Percentiles rank a stretch among this genome's conserved stretches.
Evolutionary conservation across 2,888 invertebrate genomes (phyloP).

Genomic region (Lobophora halterata): DNA sequence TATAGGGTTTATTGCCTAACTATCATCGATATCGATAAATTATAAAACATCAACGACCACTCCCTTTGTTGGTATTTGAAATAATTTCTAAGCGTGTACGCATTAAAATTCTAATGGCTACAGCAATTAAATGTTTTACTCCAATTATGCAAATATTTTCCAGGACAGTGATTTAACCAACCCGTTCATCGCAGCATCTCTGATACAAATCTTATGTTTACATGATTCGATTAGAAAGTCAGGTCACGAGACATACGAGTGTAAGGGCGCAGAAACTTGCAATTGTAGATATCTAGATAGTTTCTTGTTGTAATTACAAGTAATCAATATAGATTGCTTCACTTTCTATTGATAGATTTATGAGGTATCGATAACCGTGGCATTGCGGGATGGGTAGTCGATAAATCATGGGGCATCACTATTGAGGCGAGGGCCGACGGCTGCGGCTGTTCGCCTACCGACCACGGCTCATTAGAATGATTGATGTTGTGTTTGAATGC

Average conservation of each 20-base stretch:
- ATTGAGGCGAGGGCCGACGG: conserved; percentile 45
- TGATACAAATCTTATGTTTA: conserved; percentile 34
- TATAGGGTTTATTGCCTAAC: conserved; percentile 50
- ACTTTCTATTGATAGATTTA: conserved; percentile 34
- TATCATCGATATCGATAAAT: conserved; percentile 53
- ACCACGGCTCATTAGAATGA: conserved; percentile 73
- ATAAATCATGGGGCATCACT: conserved; percentile 52
- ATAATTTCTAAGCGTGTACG: conserved; percentile 19
- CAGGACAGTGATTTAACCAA: conserved; percentile 32
- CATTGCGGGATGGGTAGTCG: conserved; percentile 33
- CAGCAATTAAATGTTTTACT: conserved; percentile 28
- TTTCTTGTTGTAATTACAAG: conserved; percentile 28
- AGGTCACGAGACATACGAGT: conserved; percentile 32
- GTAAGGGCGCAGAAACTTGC: conserved; percentile 29
- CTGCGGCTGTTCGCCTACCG: conserved; percentile 49
- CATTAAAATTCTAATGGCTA: conserved; percentile 23
- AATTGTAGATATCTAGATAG: conserved; percentile 26
- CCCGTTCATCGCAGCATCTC: conserved; percentile 30
- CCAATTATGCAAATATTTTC: conserved; percentile 30
- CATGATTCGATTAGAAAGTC: conserved; percentile 36
- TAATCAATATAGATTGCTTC: conserved; percentile 27
- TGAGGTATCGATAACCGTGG: conserved; percentile 34
- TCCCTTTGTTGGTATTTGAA: conserved; percentile 21
- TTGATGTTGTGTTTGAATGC: conserved; percentile 73
- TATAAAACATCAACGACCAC: conserved; percentile 20